Evolutionary conservation across 2,797 vertebrate genomes (phyloP), one percentile per base, ranked within the genome.

Genomic region (Staurois parvus): DNA sequence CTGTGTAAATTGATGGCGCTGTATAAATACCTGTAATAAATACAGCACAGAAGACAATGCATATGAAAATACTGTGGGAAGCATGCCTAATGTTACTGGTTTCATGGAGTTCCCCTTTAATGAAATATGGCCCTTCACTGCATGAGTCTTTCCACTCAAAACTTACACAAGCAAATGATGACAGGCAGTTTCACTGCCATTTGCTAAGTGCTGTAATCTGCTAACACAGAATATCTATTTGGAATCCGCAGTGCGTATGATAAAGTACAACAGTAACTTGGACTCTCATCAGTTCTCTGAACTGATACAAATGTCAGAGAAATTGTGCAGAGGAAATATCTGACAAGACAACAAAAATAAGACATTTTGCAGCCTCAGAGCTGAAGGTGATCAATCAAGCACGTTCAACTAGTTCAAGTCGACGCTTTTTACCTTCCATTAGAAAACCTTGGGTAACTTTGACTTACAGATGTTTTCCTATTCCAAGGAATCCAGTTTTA

Each of bases 301-400:
- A 80, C 72, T 19, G 21, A 37, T 66, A 81, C 30, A 80, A 72
- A 76, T 70, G 78, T 76, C 79, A 76, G 72, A 52, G 21, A 81
- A 76, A 81, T 69, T 32, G 64, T 28, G 67, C 42, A 5, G 79
- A 72, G 73, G 30, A 85, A 76, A 85, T 81, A 66, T 72, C 62
- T n/a, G 62, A 4, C 72, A 81, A 73, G 78, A 70, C 72, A 81
- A 69, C 69, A 70, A 48, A 75, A 45, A 79, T 79, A 29, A 40
- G 64, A 79, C 26, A 79, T 67, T 66, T 42, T 45, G 6, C 4
- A 79, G 72, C 42, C 28, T 11, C 29, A 37, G 30, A 42, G 66
- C 59, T n/a, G 24, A 75, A 67, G 12, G 34, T 72, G 59, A 82
- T 80, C 70, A 74, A 75, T 75, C 40, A 68, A 52, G 42, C 81